Evolutionary conservation across 2,113 vertebrate genomes (phyloP).

Genomic region (Chauna torquata): DNA sequence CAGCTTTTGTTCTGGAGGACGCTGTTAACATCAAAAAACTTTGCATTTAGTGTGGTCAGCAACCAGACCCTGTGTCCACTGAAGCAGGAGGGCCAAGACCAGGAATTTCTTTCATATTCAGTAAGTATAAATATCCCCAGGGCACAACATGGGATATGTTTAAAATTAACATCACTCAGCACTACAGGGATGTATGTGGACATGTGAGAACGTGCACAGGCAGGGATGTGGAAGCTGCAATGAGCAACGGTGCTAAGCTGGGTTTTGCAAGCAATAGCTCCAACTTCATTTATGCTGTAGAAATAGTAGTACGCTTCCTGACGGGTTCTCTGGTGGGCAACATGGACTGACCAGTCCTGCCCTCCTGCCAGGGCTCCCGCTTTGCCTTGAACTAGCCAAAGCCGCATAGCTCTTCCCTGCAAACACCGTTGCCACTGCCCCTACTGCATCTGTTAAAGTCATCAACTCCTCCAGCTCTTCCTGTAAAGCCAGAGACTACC

Average conservation of each 20-base stretch:
- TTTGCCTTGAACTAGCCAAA: fast-evolving
- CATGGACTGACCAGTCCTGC: neutral
- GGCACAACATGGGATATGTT: too few species aligned
- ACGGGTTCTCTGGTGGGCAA: fast-evolving
- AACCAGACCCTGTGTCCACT: neutral
- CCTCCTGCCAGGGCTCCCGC: neutral
- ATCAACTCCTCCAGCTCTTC: neutral
- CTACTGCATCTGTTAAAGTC: neutral
- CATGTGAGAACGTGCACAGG: fast-evolving
- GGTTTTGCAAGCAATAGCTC: neutral
- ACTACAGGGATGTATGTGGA: neutral
- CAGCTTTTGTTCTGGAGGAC: neutral
- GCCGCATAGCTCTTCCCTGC: neutral
- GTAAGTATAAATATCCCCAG: neutral
- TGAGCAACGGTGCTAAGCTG: neutral
- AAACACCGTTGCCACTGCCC: fast-evolving
- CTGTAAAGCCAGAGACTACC: neutral
- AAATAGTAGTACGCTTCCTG: neutral
- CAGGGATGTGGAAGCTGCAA: neutral
- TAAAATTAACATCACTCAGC: neutral
- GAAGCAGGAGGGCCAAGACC: neutral
- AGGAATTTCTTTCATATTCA: neutral
- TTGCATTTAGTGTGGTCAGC: neutral
- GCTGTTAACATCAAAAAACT: neutral
- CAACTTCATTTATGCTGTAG: neutral